Percentiles rank a stretch among this genome's conserved stretches.
These are phyloP conservation scores for Cheirogaleus major DNA, from an alignment of 2,797 vertebrate species.

Conservation along the genomic window DNA sequence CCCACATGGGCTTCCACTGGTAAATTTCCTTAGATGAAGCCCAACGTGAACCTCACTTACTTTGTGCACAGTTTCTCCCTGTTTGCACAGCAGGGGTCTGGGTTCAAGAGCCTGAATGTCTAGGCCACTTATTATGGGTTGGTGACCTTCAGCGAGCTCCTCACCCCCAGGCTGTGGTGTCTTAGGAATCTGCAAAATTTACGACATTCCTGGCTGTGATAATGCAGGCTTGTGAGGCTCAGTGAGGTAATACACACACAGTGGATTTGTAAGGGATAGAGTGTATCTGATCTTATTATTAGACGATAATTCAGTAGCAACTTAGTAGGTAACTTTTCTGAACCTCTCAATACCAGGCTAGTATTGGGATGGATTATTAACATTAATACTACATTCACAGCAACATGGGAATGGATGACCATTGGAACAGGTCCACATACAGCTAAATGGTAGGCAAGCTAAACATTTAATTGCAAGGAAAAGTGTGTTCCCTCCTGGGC, in stretches of 20 bases:
- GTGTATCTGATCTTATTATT: fast-evolving
- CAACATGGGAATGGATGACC: fast-evolving
- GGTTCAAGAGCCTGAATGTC: too few relatives aligned
- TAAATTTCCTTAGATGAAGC: background rate
- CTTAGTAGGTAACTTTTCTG: fast-evolving
- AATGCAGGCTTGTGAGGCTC: fast-evolving
- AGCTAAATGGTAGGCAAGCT: fast-evolving
- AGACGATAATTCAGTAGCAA: background rate
- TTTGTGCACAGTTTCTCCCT: too few relatives aligned
- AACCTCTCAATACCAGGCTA: background rate
- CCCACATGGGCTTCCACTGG: background rate
- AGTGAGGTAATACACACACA: fast-evolving
- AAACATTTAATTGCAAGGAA: fast-evolving
- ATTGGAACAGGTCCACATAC: too few relatives aligned
- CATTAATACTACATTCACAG: background rate
- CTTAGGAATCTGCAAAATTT: background rate
- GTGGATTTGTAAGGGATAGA: fast-evolving
- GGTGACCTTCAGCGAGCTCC: background rate
- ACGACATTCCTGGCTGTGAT: fast-evolving
- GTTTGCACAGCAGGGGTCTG: fast-evolving
- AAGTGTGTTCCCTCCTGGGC: background rate
- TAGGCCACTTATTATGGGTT: fast-evolving
- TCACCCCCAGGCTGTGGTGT: fast-evolving
- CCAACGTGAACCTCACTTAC: background rate
- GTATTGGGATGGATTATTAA: background rate